Evolutionary conservation across 2,113 vertebrate genomes (phyloP).

Genomic region (Carollia perspicillata): DNA sequence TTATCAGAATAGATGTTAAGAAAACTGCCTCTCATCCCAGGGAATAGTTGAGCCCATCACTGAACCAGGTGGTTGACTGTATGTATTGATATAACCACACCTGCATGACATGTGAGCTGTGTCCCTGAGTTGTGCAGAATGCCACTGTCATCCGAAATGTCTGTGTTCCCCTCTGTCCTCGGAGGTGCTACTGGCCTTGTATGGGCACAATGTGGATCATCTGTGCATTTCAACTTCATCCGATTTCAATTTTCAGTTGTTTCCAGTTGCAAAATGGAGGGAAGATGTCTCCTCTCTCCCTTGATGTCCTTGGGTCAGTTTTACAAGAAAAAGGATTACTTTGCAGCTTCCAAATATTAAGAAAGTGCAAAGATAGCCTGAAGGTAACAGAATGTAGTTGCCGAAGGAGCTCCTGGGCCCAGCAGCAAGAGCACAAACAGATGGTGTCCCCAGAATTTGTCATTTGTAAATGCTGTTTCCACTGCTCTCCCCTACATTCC

Average conservation of each 20-base stretch:
- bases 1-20: background rate
- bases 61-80: background rate
- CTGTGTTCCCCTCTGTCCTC: accelerated
- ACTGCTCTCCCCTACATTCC: background rate
- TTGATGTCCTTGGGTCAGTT: constrained; percentile 9
- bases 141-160: background rate
- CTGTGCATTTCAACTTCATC: background rate
- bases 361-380: constrained; percentile 6
- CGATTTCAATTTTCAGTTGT: background rate
- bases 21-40: background rate
- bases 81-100: accelerated
- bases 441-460: background rate
- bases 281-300: background rate
- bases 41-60: background rate
- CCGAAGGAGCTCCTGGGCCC: background rate
- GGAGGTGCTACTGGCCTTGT: background rate
- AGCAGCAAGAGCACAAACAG: background rate
- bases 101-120: accelerated
- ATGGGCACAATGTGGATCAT: background rate
- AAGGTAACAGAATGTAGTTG: background rate
- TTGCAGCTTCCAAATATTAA: background rate
- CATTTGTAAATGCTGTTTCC: background rate
- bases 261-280: background rate
- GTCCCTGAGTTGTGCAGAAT: no score
- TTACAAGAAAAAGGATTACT: background rate